A percentile compares a stretch with the other conserved stretches of the same genome.
phyloP scores from a whole-genome alignment of 1,140 invertebrate species.

The Papilio machaon region DNA sequence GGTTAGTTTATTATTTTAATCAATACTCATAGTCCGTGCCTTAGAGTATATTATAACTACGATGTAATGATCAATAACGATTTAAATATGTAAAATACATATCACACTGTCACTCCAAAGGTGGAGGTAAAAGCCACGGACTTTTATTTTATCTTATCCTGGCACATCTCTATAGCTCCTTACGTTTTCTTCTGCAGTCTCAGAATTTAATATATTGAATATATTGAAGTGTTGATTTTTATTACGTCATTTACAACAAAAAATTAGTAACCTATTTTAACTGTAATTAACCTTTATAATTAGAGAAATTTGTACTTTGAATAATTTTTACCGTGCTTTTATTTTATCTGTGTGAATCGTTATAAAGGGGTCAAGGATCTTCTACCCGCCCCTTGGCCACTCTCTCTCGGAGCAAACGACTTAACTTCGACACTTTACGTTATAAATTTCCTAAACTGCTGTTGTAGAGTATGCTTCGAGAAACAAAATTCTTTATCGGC shows the following conservation, averaged over 20 bases:
- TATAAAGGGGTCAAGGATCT: conserved; percentile 22
- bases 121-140: no score
- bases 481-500: conserved; percentile 24
- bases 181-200: no score
- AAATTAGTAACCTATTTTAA: neutral
- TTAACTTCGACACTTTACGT: conserved; percentile 36
- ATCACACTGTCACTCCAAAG: no score
- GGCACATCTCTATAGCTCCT: no score
- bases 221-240: no score
- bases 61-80: no score
- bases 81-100: no score
- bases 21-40: neutral
- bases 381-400: conserved; percentile 22
- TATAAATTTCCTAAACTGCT: conserved; percentile 36
- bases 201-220: no score
- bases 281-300: neutral
- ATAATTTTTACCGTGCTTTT: neutral
- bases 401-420: conserved; percentile 27
- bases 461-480: conserved; percentile 31
- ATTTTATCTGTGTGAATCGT: conserved; percentile 19
- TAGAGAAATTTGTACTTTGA: neutral
- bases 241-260: no score
- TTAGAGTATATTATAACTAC: neutral
- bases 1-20: conserved; percentile 8
- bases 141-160: no score